Evolutionary conservation across 1,140 invertebrate genomes (phyloP).

Genomic region (Hyphantria cunea): DNA sequence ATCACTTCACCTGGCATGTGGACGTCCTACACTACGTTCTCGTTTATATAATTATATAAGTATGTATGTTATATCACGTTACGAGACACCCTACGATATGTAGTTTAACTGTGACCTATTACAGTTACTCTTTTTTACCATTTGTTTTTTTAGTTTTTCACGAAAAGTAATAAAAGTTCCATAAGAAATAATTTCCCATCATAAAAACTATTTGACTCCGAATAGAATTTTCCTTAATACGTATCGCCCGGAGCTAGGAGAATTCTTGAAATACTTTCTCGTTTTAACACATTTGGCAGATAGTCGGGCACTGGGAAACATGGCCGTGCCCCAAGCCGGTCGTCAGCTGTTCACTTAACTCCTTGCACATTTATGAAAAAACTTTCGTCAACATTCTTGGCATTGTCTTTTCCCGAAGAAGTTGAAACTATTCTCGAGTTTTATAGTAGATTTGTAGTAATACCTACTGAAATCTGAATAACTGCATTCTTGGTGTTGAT

Average conservation of each 20-base stretch:
- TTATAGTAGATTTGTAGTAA: conserved; percentile 33
- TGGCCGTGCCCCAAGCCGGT: conserved; percentile 51
- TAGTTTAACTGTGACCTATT: too few species aligned
- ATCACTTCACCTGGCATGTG: too few species aligned
- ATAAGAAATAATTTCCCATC: too few species aligned
- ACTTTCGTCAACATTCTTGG: conserved; percentile 73
- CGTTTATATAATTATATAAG: too few species aligned
- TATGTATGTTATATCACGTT: too few species aligned
- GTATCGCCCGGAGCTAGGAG: conserved; percentile 61
- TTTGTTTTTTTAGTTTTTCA: too few species aligned
- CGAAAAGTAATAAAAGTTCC: too few species aligned
- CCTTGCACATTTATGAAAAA: conserved; percentile 77
- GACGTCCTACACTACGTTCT: too few species aligned
- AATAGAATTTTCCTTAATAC: conserved; percentile 49
- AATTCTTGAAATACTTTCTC: conserved; percentile 72
- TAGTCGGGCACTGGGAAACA: conserved; percentile 47
- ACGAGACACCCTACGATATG: too few species aligned
- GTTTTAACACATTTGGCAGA: conserved; percentile 76
- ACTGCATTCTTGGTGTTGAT: too few species aligned
- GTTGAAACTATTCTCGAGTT: conserved; percentile 55
- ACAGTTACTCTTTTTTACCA: too few species aligned
- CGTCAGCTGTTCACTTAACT: conserved; percentile 65
- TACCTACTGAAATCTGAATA: conserved; percentile 32
- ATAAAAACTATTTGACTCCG: too few species aligned
- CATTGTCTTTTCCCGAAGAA: conserved; percentile 51